Percentiles rank a stretch among this genome's conserved stretches.
Evolutionary conservation across 2,888 invertebrate genomes (phyloP).

Genomic region (Melanargia galathea): DNA sequence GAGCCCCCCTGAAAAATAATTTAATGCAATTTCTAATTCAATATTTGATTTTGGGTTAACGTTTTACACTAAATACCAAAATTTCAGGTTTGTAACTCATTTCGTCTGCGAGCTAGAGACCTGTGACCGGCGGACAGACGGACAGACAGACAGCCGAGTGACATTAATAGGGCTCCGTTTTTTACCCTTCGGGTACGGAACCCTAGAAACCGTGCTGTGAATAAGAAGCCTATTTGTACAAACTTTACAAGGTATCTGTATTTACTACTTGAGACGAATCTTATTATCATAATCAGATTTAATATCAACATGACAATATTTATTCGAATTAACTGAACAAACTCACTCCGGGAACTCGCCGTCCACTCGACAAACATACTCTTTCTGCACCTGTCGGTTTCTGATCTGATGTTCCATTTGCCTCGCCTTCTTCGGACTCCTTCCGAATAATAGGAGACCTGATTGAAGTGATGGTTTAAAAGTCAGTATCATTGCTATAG

Average conservation of each 20-base stretch:
- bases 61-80: too few relatives aligned
- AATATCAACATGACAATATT: slow-evolving; percentile 31
- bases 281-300: not conserved
- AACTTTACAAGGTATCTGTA: not conserved
- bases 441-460: slow-evolving; percentile 94
- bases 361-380: slow-evolving; percentile 97
- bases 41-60: too few relatives aligned
- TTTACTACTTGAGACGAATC: not conserved
- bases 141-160: too few relatives aligned
- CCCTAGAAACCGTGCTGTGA: too few relatives aligned
- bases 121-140: too few relatives aligned
- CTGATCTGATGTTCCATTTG: slow-evolving; percentile 98
- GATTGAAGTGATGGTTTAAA: slow-evolving; percentile 29
- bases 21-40: too few relatives aligned
- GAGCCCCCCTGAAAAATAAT: too few relatives aligned
- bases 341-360: slow-evolving; percentile 96
- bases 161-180: too few relatives aligned
- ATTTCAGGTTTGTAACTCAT: too few relatives aligned
- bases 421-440: slow-evolving; percentile 95
- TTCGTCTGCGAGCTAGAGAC: too few relatives aligned
- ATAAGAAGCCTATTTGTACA: not conserved
- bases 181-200: too few relatives aligned
- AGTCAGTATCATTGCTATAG: slow-evolving; percentile 1
- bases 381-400: slow-evolving; percentile 95
- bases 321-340: slow-evolving; percentile 33